Evolutionary conservation across 2,888 invertebrate genomes (phyloP), one percentile per base, ranked within the genome.

Genomic region (Clostera curtula): DNA sequence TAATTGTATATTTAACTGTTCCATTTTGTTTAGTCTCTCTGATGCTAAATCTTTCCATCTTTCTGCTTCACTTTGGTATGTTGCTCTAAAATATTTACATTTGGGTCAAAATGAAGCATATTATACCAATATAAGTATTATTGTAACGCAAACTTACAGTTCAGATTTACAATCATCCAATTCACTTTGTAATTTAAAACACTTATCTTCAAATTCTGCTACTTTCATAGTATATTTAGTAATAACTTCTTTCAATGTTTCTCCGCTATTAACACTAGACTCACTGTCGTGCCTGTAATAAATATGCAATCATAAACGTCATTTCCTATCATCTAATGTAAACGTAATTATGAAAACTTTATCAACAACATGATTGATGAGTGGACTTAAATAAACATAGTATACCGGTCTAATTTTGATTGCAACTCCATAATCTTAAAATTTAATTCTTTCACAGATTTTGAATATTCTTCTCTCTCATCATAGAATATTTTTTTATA

Each of bases 41-140:
- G 87, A 82, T 3, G 91, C 90, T 40, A 91, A 74, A 22, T 77
- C 75, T 55, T 88, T 88, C 91, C 91, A 92, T 18, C 90, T 80
- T 21, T 72, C 68, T 18, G 74, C 48, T 57, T 85, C 84, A 49
- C 67, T 65, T 52, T 69, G 65, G 42, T 63, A 68, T 3, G 57
- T 63, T 24, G 40, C 49, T 42, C 82, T 83, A 37, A 9, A 62
- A 60, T 7, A 7, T 21, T 27, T 2, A 20, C 1, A n/a, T 10
- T 19, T 7, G 12, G 3, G 2, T 20, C 5, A 10, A 1, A 5
- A 27, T 2, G 10, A 2, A 10, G 12, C 12, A 21, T n/a, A 15
- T 17, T 12, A 25, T 10, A 83, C 56, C 31, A 66, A 72, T 7
- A 86, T 85, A 73, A 22, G 85, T 50, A 40, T 84, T 79, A 1